Percentiles rank a stretch among this genome's conserved stretches.
These are phyloP conservation scores for Rhagoletis zephyria DNA, from an alignment of 1,140 invertebrate species.

Conservation along the genomic window DNA sequence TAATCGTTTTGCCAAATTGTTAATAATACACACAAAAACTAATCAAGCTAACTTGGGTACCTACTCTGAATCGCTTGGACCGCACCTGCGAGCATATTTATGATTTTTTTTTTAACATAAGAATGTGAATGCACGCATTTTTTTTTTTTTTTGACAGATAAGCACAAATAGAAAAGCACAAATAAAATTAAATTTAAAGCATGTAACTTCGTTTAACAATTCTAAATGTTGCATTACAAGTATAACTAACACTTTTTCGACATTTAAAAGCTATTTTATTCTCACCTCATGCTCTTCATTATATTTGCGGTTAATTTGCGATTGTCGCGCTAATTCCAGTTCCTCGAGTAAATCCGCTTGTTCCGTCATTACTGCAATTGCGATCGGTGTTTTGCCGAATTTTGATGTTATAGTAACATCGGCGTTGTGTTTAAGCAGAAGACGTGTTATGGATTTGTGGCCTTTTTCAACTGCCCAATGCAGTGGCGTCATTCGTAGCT, in stretches of 20 bases:
- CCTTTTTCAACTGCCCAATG: slow-evolving; percentile 94
- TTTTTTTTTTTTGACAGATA: neutral
- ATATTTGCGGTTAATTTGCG: slow-evolving; percentile 64
- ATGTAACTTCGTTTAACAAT: neutral
- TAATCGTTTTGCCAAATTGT: slow-evolving; percentile 9
- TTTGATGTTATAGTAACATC: slow-evolving; percentile 81
- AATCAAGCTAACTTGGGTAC: slow-evolving; percentile 21
- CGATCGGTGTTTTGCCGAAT: slow-evolving; percentile 88
- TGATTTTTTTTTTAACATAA: slow-evolving; percentile 33
- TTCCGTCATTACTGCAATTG: slow-evolving; percentile 77
- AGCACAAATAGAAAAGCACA: slow-evolving; percentile 39
- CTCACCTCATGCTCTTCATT: slow-evolving; percentile 69
- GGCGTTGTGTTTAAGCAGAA: slow-evolving; percentile 83
- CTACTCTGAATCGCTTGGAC: slow-evolving; percentile 39
- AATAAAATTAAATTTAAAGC: slow-evolving; percentile 32
- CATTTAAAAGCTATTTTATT: neutral
- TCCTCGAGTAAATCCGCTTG: slow-evolving; percentile 69
- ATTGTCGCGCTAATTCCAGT: slow-evolving; percentile 66
- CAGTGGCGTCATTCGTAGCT: slow-evolving; percentile 93
- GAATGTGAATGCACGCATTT: slow-evolving; percentile 12
- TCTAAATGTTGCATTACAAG: neutral
- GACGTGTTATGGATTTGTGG: slow-evolving; percentile 81
- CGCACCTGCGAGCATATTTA: slow-evolving; percentile 41
- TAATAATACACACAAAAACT: slow-evolving; percentile 14
- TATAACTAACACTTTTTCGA: neutral